phyloP scores from a whole-genome alignment of 2,797 vertebrate genomes.

The Cossypha polioptera region DNA sequence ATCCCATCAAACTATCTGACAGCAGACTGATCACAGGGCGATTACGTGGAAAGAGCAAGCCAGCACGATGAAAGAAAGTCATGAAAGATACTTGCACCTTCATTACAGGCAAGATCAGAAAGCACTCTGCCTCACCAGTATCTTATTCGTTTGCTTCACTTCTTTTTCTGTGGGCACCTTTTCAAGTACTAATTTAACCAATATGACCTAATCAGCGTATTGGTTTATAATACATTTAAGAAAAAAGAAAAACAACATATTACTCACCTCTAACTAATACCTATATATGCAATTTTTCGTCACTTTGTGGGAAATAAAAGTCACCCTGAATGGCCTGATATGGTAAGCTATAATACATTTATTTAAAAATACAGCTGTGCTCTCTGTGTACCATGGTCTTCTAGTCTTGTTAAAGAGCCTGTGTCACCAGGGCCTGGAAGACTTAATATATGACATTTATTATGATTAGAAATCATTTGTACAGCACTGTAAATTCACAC shows the following conservation, averaged over 20 bases:
- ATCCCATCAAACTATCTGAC: not conserved
- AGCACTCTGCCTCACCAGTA: not conserved
- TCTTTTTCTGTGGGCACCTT: not conserved
- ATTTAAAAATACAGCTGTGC: constrained; percentile 68
- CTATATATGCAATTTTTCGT: not conserved
- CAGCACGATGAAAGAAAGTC: not conserved
- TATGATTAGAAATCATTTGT: constrained; percentile 72
- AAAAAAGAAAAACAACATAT: not conserved
- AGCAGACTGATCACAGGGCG: not conserved
- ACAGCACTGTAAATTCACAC: constrained; percentile 71
- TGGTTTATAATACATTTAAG: not conserved
- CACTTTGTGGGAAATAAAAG: constrained; percentile 51
- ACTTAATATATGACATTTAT: constrained; percentile 69
- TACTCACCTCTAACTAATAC: constrained; percentile 14
- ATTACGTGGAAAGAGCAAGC: not conserved
- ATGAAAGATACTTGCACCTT: not conserved
- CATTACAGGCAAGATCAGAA: not conserved
- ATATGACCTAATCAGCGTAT: not conserved
- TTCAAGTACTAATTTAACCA: constrained; percentile 9
- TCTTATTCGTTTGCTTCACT: not conserved
- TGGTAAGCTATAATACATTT: constrained; percentile 41
- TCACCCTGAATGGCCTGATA: constrained; percentile 34
- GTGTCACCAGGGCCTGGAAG: constrained; percentile 51
- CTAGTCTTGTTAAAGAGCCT: constrained; percentile 55
- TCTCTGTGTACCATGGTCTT: constrained; percentile 41